A percentile compares a stretch with the other conserved stretches of the same genome.
phyloP scores from a whole-genome alignment of 1,140 invertebrate species.

The Pseudomyrmex pallidus region DNA sequence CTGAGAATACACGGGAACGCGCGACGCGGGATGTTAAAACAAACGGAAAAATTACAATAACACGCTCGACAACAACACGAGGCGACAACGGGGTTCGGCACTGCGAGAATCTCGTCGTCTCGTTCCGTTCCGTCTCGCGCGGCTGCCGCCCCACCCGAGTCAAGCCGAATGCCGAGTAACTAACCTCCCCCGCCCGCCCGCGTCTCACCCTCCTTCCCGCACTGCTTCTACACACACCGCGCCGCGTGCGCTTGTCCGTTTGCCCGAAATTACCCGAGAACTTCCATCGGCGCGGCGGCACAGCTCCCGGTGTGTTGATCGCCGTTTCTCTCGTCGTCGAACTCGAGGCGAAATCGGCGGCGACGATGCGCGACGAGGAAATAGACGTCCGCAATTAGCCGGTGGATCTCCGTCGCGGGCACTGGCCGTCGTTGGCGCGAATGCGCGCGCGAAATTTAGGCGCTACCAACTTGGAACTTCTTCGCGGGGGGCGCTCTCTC shows the following conservation, averaged over 20 bases:
- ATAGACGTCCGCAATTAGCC: conserved; percentile 6
- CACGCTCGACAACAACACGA: conserved; percentile 43
- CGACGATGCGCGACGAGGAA: conserved; percentile 12
- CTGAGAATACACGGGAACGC: not conserved
- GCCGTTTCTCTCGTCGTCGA: not conserved
- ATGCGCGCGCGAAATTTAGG: not conserved
- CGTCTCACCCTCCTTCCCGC: not conserved
- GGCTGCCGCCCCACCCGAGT: conserved; percentile 66
- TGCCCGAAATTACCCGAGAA: conserved; percentile 67
- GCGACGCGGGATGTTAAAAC: not conserved
- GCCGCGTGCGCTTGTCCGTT: conserved; percentile 15
- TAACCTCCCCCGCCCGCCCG: not conserved
- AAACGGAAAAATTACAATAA: conserved; percentile 27
- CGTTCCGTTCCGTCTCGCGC: conserved; percentile 44
- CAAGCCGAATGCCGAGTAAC: conserved; percentile 62
- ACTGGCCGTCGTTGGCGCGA: not conserved
- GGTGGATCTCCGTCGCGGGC: too few species aligned
- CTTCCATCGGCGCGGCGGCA: conserved; percentile 7
- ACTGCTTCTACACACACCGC: not conserved
- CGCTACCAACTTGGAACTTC: not conserved
- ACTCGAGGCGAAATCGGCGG: not conserved
- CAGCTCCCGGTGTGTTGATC: not conserved
- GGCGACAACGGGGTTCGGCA: conserved; percentile 67
- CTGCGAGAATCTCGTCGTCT: conserved; percentile 65
- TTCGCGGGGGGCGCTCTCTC: not conserved